Conservation (phyloP, 2,888 invertebrate species). For the Phlogophora meticulosa region DNA sequence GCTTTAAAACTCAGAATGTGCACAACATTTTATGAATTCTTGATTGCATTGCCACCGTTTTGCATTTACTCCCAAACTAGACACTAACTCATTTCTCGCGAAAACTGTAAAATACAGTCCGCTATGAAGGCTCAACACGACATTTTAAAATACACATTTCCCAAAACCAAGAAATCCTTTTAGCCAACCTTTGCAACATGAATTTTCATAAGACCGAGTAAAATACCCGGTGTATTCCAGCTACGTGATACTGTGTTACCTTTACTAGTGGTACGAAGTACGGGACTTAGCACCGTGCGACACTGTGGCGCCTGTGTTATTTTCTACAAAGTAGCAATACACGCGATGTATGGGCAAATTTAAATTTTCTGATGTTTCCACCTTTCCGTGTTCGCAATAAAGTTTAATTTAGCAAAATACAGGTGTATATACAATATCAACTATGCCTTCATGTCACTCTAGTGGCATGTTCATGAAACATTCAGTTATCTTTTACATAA, state of each 20-base stretch:
- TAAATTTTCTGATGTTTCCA: constrained; percentile 42
- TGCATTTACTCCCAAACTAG: constrained; percentile 54
- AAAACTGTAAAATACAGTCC: constrained; percentile 57
- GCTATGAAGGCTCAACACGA: constrained; percentile 61
- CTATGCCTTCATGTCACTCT: constrained; percentile 40
- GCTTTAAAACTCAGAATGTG: constrained; percentile 38
- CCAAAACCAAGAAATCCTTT: constrained; percentile 69
- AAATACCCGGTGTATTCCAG: constrained; percentile 58
- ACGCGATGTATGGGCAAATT: constrained; percentile 61
- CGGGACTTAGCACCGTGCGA: constrained; percentile 45
- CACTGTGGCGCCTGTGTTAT: constrained; percentile 50
- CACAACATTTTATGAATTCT: constrained; percentile 42
- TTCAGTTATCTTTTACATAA: constrained; percentile 59
- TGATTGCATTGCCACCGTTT: constrained; percentile 49
- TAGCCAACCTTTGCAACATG: constrained; percentile 65
- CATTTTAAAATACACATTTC: constrained; percentile 68
- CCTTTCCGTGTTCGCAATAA: constrained; percentile 52
- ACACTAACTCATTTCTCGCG: constrained; percentile 55
- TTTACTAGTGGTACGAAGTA: constrained; percentile 36
- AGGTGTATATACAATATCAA: constrained; percentile 44
- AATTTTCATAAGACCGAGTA: constrained; percentile 67
- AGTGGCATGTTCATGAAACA: constrained; percentile 64
- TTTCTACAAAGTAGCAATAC: constrained; percentile 56
- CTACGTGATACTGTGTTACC: constrained; percentile 53
- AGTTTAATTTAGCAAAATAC: constrained; percentile 53